Percentiles rank a stretch among this genome's conserved stretches.
Evolutionary conservation across 2,113 vertebrate species (phyloP).

Genomic region (Rousettus leschenaultii): DNA sequence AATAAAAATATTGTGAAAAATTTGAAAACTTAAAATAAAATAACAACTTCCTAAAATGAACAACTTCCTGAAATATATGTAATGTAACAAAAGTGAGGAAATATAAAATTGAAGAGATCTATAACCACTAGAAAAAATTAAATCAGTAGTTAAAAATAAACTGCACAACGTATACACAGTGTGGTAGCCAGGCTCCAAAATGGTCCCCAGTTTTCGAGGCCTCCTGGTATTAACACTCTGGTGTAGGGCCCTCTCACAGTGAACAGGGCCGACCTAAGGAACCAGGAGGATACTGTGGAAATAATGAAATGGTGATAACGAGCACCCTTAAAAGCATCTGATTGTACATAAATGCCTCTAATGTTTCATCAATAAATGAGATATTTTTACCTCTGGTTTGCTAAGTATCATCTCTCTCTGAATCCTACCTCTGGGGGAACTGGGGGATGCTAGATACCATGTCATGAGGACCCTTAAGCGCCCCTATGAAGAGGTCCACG

Average conservation of each 20-base stretch:
- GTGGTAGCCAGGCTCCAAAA: not conserved
- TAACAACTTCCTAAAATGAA: not conserved
- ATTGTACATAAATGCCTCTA: not conserved
- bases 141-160: not conserved
- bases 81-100: not conserved
- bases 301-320: not conserved
- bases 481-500: not conserved
- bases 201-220: not conserved
- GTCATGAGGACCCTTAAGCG: not conserved
- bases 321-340: not conserved
- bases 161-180: not conserved
- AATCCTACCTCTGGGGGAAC: not conserved
- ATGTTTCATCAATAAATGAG: not conserved
- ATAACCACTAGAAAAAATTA: not conserved
- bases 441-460: not conserved
- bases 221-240: no score
- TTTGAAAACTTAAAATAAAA: not conserved
- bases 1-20: not conserved
- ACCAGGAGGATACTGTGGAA: not conserved
- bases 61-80: not conserved
- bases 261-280: not conserved
- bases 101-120: not conserved
- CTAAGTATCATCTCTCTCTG: not conserved
- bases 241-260: not conserved
- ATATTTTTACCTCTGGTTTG: not conserved